Evolutionary conservation across 2,888 invertebrate species (phyloP).

Genomic region (Nomada fabriciana): DNA sequence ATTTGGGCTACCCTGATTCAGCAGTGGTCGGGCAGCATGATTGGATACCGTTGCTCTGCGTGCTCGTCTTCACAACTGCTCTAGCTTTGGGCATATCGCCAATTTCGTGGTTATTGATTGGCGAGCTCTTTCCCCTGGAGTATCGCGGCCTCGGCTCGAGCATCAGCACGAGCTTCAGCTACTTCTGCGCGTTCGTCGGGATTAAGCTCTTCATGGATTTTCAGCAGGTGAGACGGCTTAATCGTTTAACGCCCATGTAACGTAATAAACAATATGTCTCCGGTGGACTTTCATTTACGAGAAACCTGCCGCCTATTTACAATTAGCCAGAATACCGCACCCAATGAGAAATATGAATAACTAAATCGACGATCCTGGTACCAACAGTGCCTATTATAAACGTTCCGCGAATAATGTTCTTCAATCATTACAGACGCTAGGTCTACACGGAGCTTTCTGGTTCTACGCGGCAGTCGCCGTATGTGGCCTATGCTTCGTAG

Average conservation of each 20-base stretch:
- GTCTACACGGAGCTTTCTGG: constrained; percentile 94
- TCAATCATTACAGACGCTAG: constrained; percentile 86
- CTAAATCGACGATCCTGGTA: not conserved
- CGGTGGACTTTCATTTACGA: too few relatives aligned
- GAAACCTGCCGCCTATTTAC: too few relatives aligned
- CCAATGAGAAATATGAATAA: not conserved
- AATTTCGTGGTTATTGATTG: constrained; percentile 93
- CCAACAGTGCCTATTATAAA: too few relatives aligned
- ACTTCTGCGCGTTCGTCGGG: constrained; percentile 93
- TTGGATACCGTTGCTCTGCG: constrained; percentile 93
- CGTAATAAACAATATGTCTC: too few relatives aligned
- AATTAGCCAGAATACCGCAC: too few relatives aligned
- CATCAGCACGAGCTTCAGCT: constrained; percentile 94
- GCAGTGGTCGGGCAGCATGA: constrained; percentile 87
- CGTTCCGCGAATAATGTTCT: too few relatives aligned
- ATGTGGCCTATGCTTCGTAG: constrained; percentile 93
- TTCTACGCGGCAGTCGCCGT: constrained; percentile 93
- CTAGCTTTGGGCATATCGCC: constrained; percentile 95
- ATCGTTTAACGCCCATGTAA: not conserved
- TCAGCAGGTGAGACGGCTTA: constrained; percentile 84
- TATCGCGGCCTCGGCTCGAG: constrained; percentile 95
- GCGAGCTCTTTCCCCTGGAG: constrained; percentile 93
- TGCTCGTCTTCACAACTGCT: constrained; percentile 93
- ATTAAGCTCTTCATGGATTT: constrained; percentile 95
- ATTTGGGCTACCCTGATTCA: constrained; percentile 74